Evolutionary conservation across 2,888 invertebrate species (phyloP).

Genomic region (Tenthredo notha): DNA sequence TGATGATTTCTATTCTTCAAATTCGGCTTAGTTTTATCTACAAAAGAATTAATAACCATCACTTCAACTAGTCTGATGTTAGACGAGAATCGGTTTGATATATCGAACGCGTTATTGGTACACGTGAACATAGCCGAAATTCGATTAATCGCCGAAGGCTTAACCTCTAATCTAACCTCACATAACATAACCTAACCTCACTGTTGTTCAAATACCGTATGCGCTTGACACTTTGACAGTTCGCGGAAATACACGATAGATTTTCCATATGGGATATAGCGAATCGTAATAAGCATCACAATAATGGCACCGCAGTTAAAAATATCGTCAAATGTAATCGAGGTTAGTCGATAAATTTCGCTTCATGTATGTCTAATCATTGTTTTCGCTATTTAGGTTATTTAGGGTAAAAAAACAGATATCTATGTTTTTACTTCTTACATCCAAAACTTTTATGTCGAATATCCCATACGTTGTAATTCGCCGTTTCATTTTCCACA

Average conservation of each 20-base stretch:
- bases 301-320: slow-evolving; percentile 88
- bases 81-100: not conserved
- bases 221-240: slow-evolving; percentile 9
- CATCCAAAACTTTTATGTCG: not conserved
- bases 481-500: slow-evolving; percentile 73
- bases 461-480: not conserved
- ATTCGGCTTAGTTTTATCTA: not conserved
- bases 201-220: not conserved
- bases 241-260: not conserved
- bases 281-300: slow-evolving; percentile 20
- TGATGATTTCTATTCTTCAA: not conserved
- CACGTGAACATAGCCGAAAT: not conserved
- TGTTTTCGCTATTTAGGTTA: not conserved
- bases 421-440: not conserved
- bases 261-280: slow-evolving; percentile 31
- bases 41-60: not conserved
- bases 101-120: not conserved
- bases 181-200: slow-evolving; percentile 21
- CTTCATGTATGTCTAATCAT: not conserved
- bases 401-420: not conserved
- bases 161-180: not conserved
- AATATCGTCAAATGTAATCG: slow-evolving; percentile 85
- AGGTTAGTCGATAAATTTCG: slow-evolving; percentile 80
- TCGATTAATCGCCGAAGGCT: not conserved
- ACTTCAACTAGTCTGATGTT: not conserved